Base-by-base conservation (phyloP, 2,113 vertebrate species). In the Astatotilapia flaviijosephi region DNA sequence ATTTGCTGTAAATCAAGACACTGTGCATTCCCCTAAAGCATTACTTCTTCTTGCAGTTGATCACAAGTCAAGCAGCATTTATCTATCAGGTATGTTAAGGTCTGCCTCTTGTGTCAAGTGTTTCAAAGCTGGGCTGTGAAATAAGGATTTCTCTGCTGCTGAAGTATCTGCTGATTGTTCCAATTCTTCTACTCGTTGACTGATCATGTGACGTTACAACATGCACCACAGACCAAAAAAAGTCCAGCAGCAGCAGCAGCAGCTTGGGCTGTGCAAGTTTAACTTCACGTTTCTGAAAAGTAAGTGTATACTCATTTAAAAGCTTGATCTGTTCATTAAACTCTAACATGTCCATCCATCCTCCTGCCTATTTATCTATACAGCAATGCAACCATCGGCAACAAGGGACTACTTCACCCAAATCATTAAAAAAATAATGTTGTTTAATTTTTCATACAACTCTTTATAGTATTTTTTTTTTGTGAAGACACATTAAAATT, bases 51-150 rank as follows among this genome's bases (percentile, higher is more conserved):
- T 95, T 96, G 91, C 96, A 97, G 96, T 88, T 96, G 93, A 84
- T 95, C 94, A 93, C 94, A 80, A 95, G 89, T 68, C 89, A 92
- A 45, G 94, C 94, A 37, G 91, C 95, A 84, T 84, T 92, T 82
- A 94, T 95, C 83, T 95, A 96, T 91, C 96, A 97, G 96, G 96
- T 96, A 97, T 90, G 96, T 96, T 51, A 82, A 94, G 92, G 86
- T 86, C 82, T 60, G 86, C 77, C 47, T 80, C 65, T 65, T 89
- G 80, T 94, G 83, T 86, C 73, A 75, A 81, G 54, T 94, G 81
- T 89, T 82, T 84, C 83, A 83, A 84, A 86, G 87, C 89, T 86
- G 88, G 92, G 93, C 94, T 93, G 93, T 49, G 26, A 90, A 85
- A 82, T 58, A 55, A 47, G 45, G 80, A 84, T 54, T 84, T 60